Evolutionary conservation across 2,888 invertebrate species (phyloP).

Genomic region (Eumacrocentrus americanus): DNA sequence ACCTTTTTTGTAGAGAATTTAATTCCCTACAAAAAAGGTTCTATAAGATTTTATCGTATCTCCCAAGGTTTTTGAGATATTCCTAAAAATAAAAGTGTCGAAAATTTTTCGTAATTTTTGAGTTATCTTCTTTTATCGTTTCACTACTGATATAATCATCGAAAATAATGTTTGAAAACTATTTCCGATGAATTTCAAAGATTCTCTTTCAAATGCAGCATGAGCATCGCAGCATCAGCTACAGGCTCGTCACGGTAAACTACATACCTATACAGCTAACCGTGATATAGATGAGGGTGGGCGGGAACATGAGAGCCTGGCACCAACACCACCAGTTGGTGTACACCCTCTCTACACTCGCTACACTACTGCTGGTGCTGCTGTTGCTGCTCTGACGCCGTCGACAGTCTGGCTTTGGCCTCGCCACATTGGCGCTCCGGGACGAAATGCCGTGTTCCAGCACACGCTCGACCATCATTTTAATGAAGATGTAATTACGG

Average conservation of each 20-base stretch:
- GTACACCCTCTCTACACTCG: constrained; percentile 5
- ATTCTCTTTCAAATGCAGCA: constrained; percentile 6
- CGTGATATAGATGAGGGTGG: constrained; percentile 27
- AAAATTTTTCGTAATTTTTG: too few relatives aligned
- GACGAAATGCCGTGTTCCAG: constrained; percentile 30
- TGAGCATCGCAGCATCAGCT: constrained; percentile 17
- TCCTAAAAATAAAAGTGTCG: too few relatives aligned
- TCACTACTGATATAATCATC: too few relatives aligned
- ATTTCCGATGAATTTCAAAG: too few relatives aligned
- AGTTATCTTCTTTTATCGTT: too few relatives aligned
- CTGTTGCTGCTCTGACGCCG: constrained; percentile 8
- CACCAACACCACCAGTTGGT: constrained; percentile 24
- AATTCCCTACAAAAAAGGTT: too few relatives aligned
- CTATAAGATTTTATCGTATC: too few relatives aligned
- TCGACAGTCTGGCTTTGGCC: constrained; percentile 13
- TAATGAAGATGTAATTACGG: constrained; percentile 62
- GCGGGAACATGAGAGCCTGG: constrained; percentile 15
- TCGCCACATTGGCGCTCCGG: constrained; percentile 26
- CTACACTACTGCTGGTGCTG: too few relatives aligned
- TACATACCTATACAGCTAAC: constrained; percentile 33
- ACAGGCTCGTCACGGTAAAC: constrained; percentile 21
- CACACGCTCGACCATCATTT: constrained; percentile 51
- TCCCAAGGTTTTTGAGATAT: too few relatives aligned
- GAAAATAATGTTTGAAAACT: background rate
- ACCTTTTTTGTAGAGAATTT: too few relatives aligned